Evolutionary conservation across 2,888 invertebrate genomes (phyloP), one percentile per base, ranked within the genome.

Genomic region (Hydraecia micacea): DNA sequence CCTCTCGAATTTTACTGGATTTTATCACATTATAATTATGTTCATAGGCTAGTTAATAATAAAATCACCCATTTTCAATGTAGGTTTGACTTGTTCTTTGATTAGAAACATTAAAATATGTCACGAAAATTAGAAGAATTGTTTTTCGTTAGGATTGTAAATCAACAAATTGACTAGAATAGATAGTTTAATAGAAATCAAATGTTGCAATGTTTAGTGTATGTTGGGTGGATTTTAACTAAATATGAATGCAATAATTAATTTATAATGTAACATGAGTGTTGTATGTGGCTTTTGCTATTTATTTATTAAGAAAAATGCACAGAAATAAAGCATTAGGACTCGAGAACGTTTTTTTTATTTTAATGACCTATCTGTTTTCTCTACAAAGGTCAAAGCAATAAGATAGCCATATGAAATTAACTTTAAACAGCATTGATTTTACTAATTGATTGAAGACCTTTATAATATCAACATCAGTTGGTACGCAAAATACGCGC

Each of bases 221-320:
- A 63, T 49, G 58, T 66, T 55, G 70, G 21, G 60, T 83, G 55
- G 25, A 81, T 60, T 74, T 58, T 66, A 36, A 71, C n/a, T 62
- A 62, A 66, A 71, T 83, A 66, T 52, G 42, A 81, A 67, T 77
- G 65, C 39, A 55, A 73, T 75, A 21, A 63, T 76, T 76, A 83
- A 81, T 77, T 69, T 72, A 66, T 66, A 55, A 63, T 86, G 46
- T 73, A 71, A 86, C 60, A 68, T 55, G 70, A 73, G 58, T 86
- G 84, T 85, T 86, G 75, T 87, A 72, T 75, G 60, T 77, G 80
- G 80, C 80, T 86, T 80, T 85, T 78, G 85, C 85, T 87, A 85
- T 85, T 87, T 80, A 85, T 77, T 85, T 78, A 86, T 73, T 65
- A 80, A 62, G 68, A 52, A 79, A 73, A 65, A 71, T 68, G 78